These are phyloP conservation scores for Sarcophilus harrisii DNA, from an alignment of 2,797 vertebrate genomes.

Conservation along the genomic window DNA sequence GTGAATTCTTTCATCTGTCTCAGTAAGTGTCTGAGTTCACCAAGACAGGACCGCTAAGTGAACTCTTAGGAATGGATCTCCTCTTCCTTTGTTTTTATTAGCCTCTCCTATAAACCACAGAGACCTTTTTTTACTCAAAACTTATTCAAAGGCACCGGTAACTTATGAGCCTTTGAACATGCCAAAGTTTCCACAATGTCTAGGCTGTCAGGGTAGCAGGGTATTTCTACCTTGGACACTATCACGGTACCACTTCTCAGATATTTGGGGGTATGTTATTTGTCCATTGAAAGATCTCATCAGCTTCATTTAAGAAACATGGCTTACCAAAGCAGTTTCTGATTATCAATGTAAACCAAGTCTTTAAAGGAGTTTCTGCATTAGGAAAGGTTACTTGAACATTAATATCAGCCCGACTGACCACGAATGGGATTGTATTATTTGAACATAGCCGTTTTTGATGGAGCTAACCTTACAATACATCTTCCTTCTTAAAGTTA, in stretches of 20 bases:
- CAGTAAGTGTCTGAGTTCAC: not conserved
- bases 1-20: not conserved
- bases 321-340: not conserved
- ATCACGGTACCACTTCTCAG: not conserved
- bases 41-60: not conserved
- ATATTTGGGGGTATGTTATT: not conserved
- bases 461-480: not conserved
- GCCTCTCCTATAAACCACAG: not conserved
- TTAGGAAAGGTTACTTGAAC: slow-evolving; percentile 1
- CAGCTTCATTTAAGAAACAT: not conserved
- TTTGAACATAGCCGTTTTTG: not conserved
- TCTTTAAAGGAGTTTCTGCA: not conserved
- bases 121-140: not conserved
- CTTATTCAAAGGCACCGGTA: slow-evolving; percentile 16
- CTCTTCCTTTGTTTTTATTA: slow-evolving; percentile 5
- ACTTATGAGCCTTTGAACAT: not conserved
- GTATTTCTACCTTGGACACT: not conserved
- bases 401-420: not conserved
- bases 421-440: not conserved
- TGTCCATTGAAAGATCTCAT: not conserved
- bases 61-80: not conserved
- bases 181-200: not conserved
- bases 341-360: not conserved
- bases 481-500: not conserved
- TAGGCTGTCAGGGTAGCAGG: not conserved